phyloP scores from a whole-genome alignment of 1,140 invertebrate species.

The Drosophila ogumai region DNA sequence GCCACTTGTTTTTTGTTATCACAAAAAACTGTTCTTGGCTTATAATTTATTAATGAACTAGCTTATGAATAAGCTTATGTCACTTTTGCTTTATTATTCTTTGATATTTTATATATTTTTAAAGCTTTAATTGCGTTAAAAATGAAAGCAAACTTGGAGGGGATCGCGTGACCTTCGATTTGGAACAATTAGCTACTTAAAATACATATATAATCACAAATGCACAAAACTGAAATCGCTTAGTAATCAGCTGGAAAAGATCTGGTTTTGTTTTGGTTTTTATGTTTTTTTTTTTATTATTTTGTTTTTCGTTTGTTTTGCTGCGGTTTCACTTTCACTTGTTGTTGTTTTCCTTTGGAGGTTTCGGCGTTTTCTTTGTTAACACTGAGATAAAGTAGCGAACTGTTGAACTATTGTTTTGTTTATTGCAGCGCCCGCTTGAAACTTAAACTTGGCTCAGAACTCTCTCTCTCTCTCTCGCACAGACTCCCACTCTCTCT shows the following conservation, averaged over 20 bases:
- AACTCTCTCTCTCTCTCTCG: conserved; percentile 24
- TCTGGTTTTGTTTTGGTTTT: conserved; percentile 40
- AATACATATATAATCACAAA: conserved; percentile 32
- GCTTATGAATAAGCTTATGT: neutral
- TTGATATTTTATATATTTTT: neutral
- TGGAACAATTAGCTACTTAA: conserved; percentile 49
- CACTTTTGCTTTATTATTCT: neutral
- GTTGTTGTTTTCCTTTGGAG: conserved; percentile 21
- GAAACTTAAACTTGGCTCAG: conserved; percentile 23
- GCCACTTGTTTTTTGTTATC: neutral
- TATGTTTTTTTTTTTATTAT: conserved; percentile 7
- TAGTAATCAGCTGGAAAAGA: conserved; percentile 39
- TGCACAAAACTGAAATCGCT: conserved; percentile 21
- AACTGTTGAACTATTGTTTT: conserved; percentile 13
- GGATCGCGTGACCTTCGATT: conserved; percentile 51
- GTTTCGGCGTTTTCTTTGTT: conserved; percentile 5
- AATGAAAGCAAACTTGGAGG: neutral
- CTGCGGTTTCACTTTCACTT: conserved; percentile 60
- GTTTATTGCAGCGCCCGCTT: conserved; percentile 13
- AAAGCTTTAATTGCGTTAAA: neutral
- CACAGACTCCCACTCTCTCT: conserved; percentile 24
- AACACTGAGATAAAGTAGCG: conserved; percentile 2
- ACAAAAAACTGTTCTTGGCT: neutral
- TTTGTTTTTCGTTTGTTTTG: conserved; percentile 19
- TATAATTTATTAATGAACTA: neutral